These are phyloP conservation scores for Eilema sororculum DNA, from an alignment of 2,888 invertebrate genomes.

Conservation along the genomic window DNA sequence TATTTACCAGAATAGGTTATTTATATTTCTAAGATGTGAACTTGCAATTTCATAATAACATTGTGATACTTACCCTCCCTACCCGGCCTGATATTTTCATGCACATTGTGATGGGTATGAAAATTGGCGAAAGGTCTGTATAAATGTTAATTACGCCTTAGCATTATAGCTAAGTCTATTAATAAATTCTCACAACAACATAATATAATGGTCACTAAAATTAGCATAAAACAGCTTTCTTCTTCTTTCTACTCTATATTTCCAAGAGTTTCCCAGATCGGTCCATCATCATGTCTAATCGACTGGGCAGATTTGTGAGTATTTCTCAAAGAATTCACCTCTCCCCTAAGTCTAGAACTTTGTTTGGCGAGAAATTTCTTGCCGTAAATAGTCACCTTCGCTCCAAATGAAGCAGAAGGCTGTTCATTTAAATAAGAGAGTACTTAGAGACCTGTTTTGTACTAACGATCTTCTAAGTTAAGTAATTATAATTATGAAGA, in stretches of 20 bases:
- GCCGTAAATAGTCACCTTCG: too few relatives aligned
- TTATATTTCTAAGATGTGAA: not conserved
- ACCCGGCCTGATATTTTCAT: not conserved
- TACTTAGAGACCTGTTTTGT: too few relatives aligned
- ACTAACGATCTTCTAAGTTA: not conserved
- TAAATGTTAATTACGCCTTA: not conserved
- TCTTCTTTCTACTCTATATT: not conserved
- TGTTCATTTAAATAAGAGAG: too few relatives aligned
- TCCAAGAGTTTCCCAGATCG: not conserved
- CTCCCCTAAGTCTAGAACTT: too few relatives aligned
- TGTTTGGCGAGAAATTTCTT: too few relatives aligned
- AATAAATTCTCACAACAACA: not conserved
- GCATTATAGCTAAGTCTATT: not conserved
- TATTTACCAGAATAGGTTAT: too few relatives aligned
- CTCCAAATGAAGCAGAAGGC: not conserved
- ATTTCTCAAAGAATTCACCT: not conserved
- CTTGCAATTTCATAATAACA: not conserved
- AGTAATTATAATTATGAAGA: too few relatives aligned
- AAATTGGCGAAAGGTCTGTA: too few relatives aligned
- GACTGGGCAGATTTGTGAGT: too few relatives aligned
- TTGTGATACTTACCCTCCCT: not conserved
- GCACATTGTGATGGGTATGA: too few relatives aligned
- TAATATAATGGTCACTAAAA: too few relatives aligned
- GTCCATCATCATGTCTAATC: too few relatives aligned
- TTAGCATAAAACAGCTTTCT: not conserved